Conservation (phyloP, 2,888 invertebrate genomes). For the Glyphotaelius pellucidus region DNA sequence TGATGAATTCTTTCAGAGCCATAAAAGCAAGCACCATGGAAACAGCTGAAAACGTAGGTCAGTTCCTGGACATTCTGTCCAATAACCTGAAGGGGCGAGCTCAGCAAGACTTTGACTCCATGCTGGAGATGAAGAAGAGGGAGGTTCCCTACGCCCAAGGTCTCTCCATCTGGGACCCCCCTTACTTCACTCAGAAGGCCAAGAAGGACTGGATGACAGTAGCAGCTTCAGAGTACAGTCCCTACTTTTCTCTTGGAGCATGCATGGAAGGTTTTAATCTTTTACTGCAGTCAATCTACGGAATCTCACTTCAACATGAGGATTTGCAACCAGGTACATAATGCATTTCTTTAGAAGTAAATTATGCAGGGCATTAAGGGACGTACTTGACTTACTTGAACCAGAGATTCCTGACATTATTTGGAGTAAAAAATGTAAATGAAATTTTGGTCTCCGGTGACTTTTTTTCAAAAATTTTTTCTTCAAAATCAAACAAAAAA, state of each 20-base stretch:
- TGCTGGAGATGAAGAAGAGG: slow-evolving; percentile 85
- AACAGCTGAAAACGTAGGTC: slow-evolving; percentile 85
- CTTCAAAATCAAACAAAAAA: too few relatives aligned
- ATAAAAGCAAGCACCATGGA: slow-evolving; percentile 92
- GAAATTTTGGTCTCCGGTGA: too few relatives aligned
- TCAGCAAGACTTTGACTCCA: slow-evolving; percentile 84
- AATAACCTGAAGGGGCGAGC: slow-evolving; percentile 84
- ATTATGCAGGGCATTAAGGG: too few relatives aligned
- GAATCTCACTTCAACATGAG: slow-evolving; percentile 85
- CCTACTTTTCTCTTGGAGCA: slow-evolving; percentile 93
- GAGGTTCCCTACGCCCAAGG: slow-evolving; percentile 67
- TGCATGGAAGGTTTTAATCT: slow-evolving; percentile 98
- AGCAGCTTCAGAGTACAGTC: slow-evolving; percentile 85
- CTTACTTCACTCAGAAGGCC: slow-evolving; percentile 88
- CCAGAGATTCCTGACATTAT: too few relatives aligned
- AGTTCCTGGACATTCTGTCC: slow-evolving; percentile 88
- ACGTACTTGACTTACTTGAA: too few relatives aligned
- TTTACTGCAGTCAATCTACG: slow-evolving; percentile 90
- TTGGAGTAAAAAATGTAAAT: too few relatives aligned
- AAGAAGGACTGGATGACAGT: slow-evolving; percentile 84
- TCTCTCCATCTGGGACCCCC: slow-evolving; percentile 90
- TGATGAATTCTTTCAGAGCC: slow-evolving; percentile 78
- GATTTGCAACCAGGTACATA: slow-evolving; percentile 82
- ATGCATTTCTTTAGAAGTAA: background rate
- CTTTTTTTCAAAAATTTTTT: too few relatives aligned